Evolutionary conservation across 2,113 vertebrate species (phyloP), one percentile per base, ranked within the genome.

Genomic region (Indri indri): DNA sequence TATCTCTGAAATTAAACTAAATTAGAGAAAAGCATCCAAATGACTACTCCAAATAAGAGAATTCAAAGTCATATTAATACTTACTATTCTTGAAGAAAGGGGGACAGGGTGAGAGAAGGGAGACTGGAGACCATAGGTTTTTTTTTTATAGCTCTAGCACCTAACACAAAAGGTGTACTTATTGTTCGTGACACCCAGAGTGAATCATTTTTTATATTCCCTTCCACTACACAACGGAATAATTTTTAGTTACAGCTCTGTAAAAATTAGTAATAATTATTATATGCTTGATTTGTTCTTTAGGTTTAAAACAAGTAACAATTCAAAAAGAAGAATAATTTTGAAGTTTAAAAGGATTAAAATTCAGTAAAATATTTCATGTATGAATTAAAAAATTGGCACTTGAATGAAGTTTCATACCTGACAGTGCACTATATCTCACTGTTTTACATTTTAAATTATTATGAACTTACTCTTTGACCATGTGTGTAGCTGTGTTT

Each of bases 1-100:
- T 65, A 84, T 57, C 8, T 84, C 52, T 85, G 86, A 90, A 92
- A 85, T 47, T 66, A 93, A 81, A 91, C 66, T 57, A 87, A 65
- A 88, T 77, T 52, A 84, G 63, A 94, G 54, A 80, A 97, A 79
- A 73, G 7, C 25, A 54, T 66, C 25, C 42, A 87, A 70, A 70
- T 70, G 47, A 40, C 7, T 27, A 81, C 37, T 42, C 25, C n/a
- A 89, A 85, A 54, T 2, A 50, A 40, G 4, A 79, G 37, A 83
- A 77, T 45, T 93, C 40, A 63, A 94, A 82, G 23, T 30, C 11
- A 54, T 59, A 66, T 54, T 81, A 90, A 68, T 32, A 63, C 30
- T 2, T 76, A 22, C 20, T 76, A 13, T 94, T 57, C 1, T 61
- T 88, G 22, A 63, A 52, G n/a, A 80, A 80, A 47, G 22, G 16